Conservation (phyloP, 1,140 invertebrate genomes). For the Drosophila kurseongensis region DNA sequence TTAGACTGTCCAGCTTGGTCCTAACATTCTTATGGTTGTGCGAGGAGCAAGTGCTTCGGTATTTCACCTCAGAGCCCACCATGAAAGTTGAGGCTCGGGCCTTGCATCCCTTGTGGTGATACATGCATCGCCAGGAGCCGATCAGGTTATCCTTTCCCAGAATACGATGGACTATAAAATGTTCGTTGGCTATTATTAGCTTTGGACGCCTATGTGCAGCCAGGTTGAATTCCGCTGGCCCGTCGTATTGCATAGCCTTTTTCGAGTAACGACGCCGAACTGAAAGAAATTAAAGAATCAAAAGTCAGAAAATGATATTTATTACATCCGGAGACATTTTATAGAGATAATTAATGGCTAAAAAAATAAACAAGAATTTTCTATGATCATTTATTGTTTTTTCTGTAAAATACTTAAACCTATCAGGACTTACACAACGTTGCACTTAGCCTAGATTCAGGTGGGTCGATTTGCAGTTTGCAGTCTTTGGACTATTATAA, state of each 20-base stretch:
- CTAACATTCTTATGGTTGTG: constrained; percentile 44
- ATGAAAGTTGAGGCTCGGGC: constrained; percentile 48
- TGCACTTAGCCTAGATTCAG: constrained; percentile 61
- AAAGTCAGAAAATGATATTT: constrained; percentile 1
- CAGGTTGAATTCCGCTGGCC: constrained; percentile 34
- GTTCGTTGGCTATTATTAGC: constrained; percentile 46
- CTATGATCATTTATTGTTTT: constrained; percentile 37
- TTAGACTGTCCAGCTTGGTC: constrained; percentile 12
- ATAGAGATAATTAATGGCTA: not conserved
- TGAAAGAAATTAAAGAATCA: constrained; percentile 30
- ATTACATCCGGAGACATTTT: not conserved
- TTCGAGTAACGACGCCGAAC: constrained; percentile 7
- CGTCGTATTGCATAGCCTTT: constrained; percentile 35
- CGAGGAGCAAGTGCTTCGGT: constrained; percentile 45
- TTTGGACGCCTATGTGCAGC: constrained; percentile 38
- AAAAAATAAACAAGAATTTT: constrained; percentile 3
- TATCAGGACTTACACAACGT: constrained; percentile 47
- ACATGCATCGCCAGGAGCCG: constrained; percentile 61
- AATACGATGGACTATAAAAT: constrained; percentile 46
- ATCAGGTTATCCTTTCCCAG: constrained; percentile 34
- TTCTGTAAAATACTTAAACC: constrained; percentile 39
- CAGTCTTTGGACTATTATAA: constrained; percentile 8
- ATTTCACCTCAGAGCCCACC: constrained; percentile 52
- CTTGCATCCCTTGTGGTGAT: constrained; percentile 59
- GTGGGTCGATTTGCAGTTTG: constrained; percentile 23